phyloP scores from a whole-genome alignment of 1,140 invertebrate species.

The Bombus vancouverensis region DNA sequence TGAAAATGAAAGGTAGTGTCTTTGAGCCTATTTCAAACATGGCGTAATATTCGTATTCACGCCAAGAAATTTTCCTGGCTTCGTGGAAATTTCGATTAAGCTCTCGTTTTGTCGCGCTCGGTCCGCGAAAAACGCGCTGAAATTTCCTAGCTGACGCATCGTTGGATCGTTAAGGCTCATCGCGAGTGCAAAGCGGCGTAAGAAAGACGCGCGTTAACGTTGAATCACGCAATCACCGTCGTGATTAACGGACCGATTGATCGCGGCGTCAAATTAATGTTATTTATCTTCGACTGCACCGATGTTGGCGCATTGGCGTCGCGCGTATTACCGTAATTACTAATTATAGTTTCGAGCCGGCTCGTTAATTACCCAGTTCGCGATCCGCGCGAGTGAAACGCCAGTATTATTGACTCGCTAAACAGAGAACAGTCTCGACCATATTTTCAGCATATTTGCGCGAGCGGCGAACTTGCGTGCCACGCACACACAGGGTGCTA shows the following conservation, averaged over 20 bases:
- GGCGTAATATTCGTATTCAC: background rate
- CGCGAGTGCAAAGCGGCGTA: background rate
- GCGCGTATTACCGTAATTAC: slow-evolving; percentile 65
- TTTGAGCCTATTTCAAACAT: background rate
- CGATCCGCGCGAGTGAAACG: slow-evolving; percentile 51
- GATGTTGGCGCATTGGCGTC: slow-evolving; percentile 32
- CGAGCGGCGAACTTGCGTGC: slow-evolving; percentile 26
- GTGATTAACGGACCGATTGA: slow-evolving; percentile 54
- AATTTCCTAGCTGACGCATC: background rate
- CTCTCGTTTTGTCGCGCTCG: background rate
- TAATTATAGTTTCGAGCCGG: slow-evolving; percentile 68
- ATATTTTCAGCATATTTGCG: slow-evolving; percentile 65
- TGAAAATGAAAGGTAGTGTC: background rate
- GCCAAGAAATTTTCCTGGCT: background rate
- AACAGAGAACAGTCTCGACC: slow-evolving; percentile 64
- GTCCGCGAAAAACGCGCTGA: background rate
- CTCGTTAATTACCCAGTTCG: slow-evolving; percentile 62
- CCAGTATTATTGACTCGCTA: slow-evolving; percentile 68
- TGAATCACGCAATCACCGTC: slow-evolving; percentile 47
- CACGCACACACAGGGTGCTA: background rate
- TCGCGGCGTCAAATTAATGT: slow-evolving; percentile 61
- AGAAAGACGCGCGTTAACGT: slow-evolving; percentile 7
- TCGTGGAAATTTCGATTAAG: background rate
- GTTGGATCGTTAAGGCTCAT: background rate
- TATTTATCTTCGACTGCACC: slow-evolving; percentile 62